Evolutionary conservation across 2,797 vertebrate genomes (phyloP).

Genomic region (Percopsis omiscomaycus): DNA sequence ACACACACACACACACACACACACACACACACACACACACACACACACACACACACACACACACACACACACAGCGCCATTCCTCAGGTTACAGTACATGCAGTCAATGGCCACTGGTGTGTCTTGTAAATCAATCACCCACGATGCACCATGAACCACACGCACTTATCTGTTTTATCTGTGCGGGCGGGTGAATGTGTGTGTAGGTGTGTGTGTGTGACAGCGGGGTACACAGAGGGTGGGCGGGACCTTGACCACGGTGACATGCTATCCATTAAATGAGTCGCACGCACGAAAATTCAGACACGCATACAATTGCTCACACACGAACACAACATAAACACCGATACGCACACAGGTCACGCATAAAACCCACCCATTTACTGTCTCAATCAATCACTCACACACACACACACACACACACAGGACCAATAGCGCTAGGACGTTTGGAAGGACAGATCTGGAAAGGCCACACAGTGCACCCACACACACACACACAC

Average conservation of each 20-base stretch:
- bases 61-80: constrained; percentile 24
- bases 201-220: background rate
- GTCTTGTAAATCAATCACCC: constrained; percentile 61
- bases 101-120: constrained; percentile 65
- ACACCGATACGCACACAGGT: constrained; percentile 15
- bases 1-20: too few species aligned
- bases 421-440: background rate
- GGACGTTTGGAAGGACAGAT: constrained; percentile 13
- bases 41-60: constrained; percentile 23
- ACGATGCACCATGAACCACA: constrained; percentile 24
- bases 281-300: constrained; percentile 47
- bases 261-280: constrained; percentile 62
- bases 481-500: constrained; percentile 8
- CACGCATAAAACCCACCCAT: constrained; percentile 32
- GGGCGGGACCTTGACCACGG: constrained; percentile 51
- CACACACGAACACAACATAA: constrained; percentile 2
- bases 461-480: constrained; percentile 6
- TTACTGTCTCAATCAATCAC: constrained; percentile 43
- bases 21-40: constrained; percentile 18
- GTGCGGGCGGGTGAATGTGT: constrained; percentile 8
- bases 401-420: constrained; percentile 16
- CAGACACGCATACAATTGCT: constrained; percentile 18
- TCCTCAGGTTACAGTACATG: constrained; percentile 59
- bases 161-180: constrained; percentile 21
- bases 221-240: too few species aligned